These are phyloP conservation scores for Tridacna crocea DNA, from an alignment of 2,888 invertebrate genomes.

Conservation along the genomic window DNA sequence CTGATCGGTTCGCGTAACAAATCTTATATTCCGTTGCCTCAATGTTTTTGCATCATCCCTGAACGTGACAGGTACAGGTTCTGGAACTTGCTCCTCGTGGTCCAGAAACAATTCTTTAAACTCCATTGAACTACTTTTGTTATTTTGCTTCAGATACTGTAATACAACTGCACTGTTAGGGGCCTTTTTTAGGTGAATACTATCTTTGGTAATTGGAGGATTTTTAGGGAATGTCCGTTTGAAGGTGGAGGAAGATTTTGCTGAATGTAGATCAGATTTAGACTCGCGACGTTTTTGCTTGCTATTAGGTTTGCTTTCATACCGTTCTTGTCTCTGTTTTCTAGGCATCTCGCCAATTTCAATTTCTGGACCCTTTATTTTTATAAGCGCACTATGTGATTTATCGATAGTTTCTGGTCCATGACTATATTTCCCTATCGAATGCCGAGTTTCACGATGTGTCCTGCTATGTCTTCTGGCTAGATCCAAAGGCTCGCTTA, in stretches of 20 bases:
- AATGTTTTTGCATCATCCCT: constrained; percentile 18
- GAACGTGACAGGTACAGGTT: constrained; percentile 42
- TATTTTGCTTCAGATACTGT: constrained; percentile 20
- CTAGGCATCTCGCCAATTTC: no score
- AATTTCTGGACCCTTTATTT: background rate
- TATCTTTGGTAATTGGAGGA: constrained; percentile 32
- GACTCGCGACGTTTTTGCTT: background rate
- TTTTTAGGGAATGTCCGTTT: constrained; percentile 16
- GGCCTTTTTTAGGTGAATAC: constrained; percentile 27
- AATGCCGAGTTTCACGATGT: background rate
- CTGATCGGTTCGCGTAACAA: background rate
- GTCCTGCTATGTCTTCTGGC: background rate
- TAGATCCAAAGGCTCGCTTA: background rate
- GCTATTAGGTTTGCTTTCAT: background rate
- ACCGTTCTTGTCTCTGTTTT: background rate
- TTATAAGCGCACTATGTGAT: background rate
- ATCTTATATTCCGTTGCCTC: constrained; percentile 1
- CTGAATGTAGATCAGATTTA: background rate
- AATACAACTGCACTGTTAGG: constrained; percentile 37
- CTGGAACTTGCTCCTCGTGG: background rate
- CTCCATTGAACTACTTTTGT: constrained; percentile 3
- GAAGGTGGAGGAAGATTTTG: constrained; percentile 8
- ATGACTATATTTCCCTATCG: constrained; percentile 25
- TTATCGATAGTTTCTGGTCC: constrained; percentile 25
- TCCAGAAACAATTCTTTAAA: constrained; percentile 28